These are phyloP conservation scores for Epinephelus fuscoguttatus DNA, from an alignment of 2,113 vertebrate genomes.

Conservation along the genomic window DNA sequence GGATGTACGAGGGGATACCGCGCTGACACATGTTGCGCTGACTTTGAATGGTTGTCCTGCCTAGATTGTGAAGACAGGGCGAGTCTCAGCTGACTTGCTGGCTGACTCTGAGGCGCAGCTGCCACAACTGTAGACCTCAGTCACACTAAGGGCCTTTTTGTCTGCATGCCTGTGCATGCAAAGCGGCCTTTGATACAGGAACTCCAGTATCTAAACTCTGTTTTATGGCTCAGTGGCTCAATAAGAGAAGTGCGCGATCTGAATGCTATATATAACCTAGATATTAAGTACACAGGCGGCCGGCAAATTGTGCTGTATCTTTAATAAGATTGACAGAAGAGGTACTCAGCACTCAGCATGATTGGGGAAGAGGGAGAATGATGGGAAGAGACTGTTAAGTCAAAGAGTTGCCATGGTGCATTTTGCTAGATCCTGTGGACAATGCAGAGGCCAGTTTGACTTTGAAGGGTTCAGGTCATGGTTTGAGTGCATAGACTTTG, in stretches of 20 bases:
- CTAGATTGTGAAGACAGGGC: constrained; percentile 47
- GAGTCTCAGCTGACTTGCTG: constrained; percentile 74
- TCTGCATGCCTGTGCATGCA: constrained; percentile 34
- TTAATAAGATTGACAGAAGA: constrained; percentile 44
- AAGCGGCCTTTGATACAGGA: constrained; percentile 63
- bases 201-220: constrained; percentile 52
- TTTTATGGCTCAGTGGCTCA: constrained; percentile 34
- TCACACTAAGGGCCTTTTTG: constrained; percentile 66
- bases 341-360: constrained; percentile 25
- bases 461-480: constrained; percentile 70
- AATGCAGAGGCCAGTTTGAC: constrained; percentile 63
- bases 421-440: constrained; percentile 44
- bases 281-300: constrained; percentile 29
- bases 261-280: constrained; percentile 4
- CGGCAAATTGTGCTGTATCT: constrained; percentile 2
- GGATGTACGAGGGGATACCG: constrained; percentile 26
- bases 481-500: constrained; percentile 58
- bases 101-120: constrained; percentile 67
- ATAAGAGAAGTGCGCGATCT: constrained; percentile 9
- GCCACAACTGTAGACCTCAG: constrained; percentile 69
- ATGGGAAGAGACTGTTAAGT: constrained; percentile 42
- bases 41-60: constrained; percentile 56
- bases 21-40: constrained; percentile 65
- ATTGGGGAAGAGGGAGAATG: constrained; percentile 44
- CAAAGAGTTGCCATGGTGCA: constrained; percentile 37